Conservation (phyloP, 2,888 invertebrate species). For the Agriopis leucophaearia region DNA sequence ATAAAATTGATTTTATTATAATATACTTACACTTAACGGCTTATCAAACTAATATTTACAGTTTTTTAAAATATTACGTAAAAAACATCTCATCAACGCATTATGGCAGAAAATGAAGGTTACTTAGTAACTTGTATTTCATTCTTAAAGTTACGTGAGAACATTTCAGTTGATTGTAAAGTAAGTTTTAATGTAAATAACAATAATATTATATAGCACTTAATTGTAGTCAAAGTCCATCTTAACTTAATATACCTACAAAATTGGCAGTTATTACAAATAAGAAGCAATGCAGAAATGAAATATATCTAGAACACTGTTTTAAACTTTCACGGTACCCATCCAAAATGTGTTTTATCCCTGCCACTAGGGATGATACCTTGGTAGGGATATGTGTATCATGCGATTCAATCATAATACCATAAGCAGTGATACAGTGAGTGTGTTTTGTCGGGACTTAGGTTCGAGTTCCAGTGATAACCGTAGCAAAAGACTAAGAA, state of each 20-base stretch:
- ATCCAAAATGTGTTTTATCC: no score
- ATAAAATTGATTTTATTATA: conserved; percentile 38
- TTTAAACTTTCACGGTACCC: no score
- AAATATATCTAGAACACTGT: not conserved
- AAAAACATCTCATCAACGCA: conserved; percentile 14
- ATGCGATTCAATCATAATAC: no score
- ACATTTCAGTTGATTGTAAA: conserved; percentile 10
- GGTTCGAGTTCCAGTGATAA: no score
- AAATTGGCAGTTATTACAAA: conserved; percentile 12
- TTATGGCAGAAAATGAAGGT: conserved; percentile 25
- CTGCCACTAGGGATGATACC: no score
- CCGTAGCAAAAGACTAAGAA: no score
- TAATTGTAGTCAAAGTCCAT: conserved; percentile 9
- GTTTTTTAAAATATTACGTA: conserved; percentile 28
- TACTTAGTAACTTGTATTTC: not conserved
- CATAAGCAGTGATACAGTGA: no score
- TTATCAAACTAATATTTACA: conserved; percentile 32
- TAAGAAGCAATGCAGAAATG: conserved; percentile 14
- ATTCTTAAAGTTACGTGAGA: conserved; percentile 15
- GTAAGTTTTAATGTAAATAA: conserved; percentile 4
- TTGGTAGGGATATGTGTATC: no score
- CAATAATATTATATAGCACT: not conserved
- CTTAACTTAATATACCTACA: conserved; percentile 10
- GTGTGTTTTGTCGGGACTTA: no score
- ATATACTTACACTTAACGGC: conserved; percentile 26